phyloP scores from a whole-genome alignment of 1,140 invertebrate species.

The Epicauta chinensis region DNA sequence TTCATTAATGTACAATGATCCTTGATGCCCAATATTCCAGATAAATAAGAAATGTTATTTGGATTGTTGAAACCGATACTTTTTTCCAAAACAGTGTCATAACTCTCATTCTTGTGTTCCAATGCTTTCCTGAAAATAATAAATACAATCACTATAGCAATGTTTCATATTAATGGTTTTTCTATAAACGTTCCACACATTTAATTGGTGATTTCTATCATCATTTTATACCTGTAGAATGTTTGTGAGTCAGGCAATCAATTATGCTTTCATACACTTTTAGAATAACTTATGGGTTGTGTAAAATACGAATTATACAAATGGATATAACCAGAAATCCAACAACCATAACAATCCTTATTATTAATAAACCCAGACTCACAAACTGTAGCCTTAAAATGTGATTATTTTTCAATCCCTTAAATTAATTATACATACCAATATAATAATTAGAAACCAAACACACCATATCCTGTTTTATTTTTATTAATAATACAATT shows the following conservation, averaged over 20 bases:
- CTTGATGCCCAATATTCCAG: conserved; percentile 63
- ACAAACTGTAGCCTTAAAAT: conserved; percentile 19
- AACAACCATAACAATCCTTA: background rate
- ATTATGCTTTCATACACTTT: too few relatives aligned
- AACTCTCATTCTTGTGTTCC: conserved; percentile 72
- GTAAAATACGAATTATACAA: too few relatives aligned
- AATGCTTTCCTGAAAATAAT: conserved; percentile 61
- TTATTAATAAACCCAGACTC: conserved; percentile 14
- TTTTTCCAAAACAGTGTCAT: conserved; percentile 77
- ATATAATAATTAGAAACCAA: conserved; percentile 3
- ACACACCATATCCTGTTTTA: conserved; percentile 7
- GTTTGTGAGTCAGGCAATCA: conserved; percentile 26
- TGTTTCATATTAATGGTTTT: conserved; percentile 1
- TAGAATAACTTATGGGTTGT: too few relatives aligned
- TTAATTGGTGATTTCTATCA: conserved; percentile 3
- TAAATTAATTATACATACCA: conserved; percentile 24
- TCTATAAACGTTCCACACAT: conserved; percentile 2
- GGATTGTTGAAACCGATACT: conserved; percentile 86
- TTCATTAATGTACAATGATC: conserved; percentile 69
- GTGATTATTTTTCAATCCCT: conserved; percentile 15
- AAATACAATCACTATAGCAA: conserved; percentile 10
- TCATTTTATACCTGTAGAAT: conserved; percentile 7
- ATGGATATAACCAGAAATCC: too few relatives aligned
- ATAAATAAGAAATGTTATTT: conserved; percentile 75
- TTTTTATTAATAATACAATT: conserved; percentile 3